Base-by-base conservation (phyloP, 92 coral and sea anemone genomes). In the Actinostola sp. region DNA sequence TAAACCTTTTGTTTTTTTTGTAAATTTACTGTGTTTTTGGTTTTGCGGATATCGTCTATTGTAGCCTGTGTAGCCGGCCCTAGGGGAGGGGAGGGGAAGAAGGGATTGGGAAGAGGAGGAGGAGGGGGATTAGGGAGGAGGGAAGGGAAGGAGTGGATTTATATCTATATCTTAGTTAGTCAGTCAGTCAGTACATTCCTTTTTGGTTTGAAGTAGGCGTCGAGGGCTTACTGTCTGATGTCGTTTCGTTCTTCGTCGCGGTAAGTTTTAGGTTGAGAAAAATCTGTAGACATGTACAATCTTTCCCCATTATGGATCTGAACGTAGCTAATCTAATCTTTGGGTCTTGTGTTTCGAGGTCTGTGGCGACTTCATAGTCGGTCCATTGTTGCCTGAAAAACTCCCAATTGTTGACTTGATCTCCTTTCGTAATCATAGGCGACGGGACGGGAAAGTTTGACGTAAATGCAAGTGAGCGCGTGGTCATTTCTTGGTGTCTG, bases 261-360 rank as follows among this genome's bases (percentile, higher is more conserved):
- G n/a, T 63, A 27, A 83, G 79, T 33, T 76, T 76, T 46, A 83
- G 73, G 77, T 83, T 83, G 7, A 49, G 56, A 32, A 83, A 83
- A 5, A 76, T 70, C 51, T 76, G 73, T 36, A 83, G 72, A n/a
- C n/a, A n/a, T n/a, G n/a, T n/a, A 38, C 83, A 83, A 44, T 83
- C 93, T 62, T 71, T 83, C 13, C 86, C 89, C 93, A 83, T 84
- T 1, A 74, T 66, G 14, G 93, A 88, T 17, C 67, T 32, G 20
- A 88, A 68, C 17, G 89, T 83, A 9, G 89, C 89, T 16, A 71
- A 71, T 32, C 61, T 42, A 14, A 85, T 70, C 31, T 73, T 85
- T 35, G 55, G 60, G 43, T 66, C 82, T 59, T 57, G 75, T 21
- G 46, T 38, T 63, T 72, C 80, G 21, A 80, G 86, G 52, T 80